These are phyloP conservation scores for Drosophila subobscura DNA, from an alignment of 1,140 invertebrate genomes.

Conservation along the genomic window DNA sequence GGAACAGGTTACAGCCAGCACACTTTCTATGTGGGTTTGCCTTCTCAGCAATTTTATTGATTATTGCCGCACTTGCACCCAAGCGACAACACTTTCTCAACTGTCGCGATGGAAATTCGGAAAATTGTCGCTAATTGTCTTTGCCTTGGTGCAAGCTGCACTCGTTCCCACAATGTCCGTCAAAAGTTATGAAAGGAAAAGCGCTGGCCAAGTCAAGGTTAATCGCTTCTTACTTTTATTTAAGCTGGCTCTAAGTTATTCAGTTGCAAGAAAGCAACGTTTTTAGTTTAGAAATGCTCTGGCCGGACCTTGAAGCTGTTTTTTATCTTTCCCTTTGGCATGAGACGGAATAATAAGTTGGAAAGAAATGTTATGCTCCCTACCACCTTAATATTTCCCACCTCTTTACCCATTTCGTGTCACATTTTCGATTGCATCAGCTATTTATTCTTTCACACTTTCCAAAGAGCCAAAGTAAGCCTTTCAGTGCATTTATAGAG, in stretches of 20 bases:
- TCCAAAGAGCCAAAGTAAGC: too few species aligned
- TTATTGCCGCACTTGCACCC: slow-evolving; percentile 39
- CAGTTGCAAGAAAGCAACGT: too few species aligned
- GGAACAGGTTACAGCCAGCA: neutral
- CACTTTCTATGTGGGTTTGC: slow-evolving; percentile 24
- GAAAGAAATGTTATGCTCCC: too few species aligned
- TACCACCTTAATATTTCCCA: too few species aligned
- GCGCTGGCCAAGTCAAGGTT: slow-evolving; percentile 12
- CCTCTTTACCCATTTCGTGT: too few species aligned
- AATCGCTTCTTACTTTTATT: slow-evolving; percentile 7
- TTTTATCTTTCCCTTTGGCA: neutral
- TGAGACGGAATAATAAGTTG: too few species aligned
- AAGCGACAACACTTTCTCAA: slow-evolving; percentile 5
- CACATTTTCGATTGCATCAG: too few species aligned
- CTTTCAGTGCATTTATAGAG: too few species aligned
- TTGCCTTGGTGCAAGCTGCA: slow-evolving; percentile 62
- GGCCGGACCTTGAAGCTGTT: neutral
- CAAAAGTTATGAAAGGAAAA: slow-evolving; percentile 35
- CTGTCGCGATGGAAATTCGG: slow-evolving; percentile 57
- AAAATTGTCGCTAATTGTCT: slow-evolving; percentile 73
- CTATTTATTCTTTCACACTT: too few species aligned
- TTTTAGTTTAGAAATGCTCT: neutral
- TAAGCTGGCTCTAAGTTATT: neutral
- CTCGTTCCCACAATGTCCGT: slow-evolving; percentile 54
- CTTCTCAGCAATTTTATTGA: slow-evolving; percentile 74